phyloP scores from a whole-genome alignment of 2,113 vertebrate species.

The Cygnus buccinator region DNA sequence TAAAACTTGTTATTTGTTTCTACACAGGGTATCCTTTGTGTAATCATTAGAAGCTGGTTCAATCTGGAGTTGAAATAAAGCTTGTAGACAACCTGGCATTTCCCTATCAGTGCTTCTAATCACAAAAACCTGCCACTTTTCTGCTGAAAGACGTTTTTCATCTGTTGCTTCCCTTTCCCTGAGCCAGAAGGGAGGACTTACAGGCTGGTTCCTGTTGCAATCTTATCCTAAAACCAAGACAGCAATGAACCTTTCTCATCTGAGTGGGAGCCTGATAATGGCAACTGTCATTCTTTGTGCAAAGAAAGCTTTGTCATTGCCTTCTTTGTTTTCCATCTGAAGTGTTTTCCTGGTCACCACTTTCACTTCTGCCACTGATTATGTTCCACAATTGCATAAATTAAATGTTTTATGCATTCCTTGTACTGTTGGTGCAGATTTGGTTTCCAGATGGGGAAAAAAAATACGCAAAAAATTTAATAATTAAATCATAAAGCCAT shows the following conservation, averaged over 20 bases:
- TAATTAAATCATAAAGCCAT: slow-evolving; percentile 25
- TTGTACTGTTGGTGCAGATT: rapidly evolving
- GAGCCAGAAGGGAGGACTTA: neutral
- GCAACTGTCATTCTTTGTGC: neutral
- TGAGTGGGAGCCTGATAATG: neutral
- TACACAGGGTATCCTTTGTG: neutral
- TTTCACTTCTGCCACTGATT: neutral
- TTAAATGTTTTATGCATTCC: neutral
- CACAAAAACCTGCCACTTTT: neutral
- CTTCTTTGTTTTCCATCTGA: neutral
- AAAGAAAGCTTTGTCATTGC: neutral
- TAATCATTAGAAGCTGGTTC: neutral
- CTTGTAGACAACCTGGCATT: neutral
- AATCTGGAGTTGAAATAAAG: neutral
- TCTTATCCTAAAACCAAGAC: neutral
- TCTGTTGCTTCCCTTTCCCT: neutral
- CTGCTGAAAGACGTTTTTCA: neutral
- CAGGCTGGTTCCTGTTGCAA: neutral
- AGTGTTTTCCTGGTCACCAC: neutral
- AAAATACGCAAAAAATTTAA: neutral
- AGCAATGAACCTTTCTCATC: neutral
- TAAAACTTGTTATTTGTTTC: neutral
- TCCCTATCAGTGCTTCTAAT: neutral
- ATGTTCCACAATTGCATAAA: neutral
- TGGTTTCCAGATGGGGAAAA: neutral